phyloP scores from a whole-genome alignment of 2,888 invertebrate genomes.

The Lymantria monacha region DNA sequence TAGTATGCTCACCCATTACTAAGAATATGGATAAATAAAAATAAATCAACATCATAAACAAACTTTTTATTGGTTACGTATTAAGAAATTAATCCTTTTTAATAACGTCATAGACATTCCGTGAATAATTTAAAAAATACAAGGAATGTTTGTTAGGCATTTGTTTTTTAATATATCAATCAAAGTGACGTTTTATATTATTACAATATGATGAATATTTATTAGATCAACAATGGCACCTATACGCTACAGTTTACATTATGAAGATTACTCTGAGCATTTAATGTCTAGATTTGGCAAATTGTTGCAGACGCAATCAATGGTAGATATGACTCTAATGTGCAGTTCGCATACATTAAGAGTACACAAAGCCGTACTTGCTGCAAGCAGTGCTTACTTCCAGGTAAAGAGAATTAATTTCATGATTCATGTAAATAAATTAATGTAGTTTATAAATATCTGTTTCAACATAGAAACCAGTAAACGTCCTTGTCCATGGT shows the following conservation, averaged over 20 bases:
- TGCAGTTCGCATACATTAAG: conserved; percentile 88
- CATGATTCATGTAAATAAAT: neutral
- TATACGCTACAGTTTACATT: conserved; percentile 84
- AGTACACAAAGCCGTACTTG: conserved; percentile 88
- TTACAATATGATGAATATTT: conserved; percentile 9
- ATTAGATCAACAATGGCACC: conserved; percentile 63
- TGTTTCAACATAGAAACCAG: no score
- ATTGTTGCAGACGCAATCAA: conserved; percentile 86
- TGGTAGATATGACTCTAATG: conserved; percentile 89
- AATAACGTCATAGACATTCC: conserved; percentile 19
- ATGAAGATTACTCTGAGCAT: conserved; percentile 87
- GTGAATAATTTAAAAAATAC: conserved; percentile 21
- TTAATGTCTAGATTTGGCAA: conserved; percentile 86
- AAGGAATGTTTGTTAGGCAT: conserved; percentile 33
- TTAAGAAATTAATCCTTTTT: conserved; percentile 6
- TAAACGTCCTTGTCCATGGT: no score
- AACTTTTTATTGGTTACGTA: no score
- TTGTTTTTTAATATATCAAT: conserved; percentile 36
- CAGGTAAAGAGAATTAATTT: conserved; percentile 73
- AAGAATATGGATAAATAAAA: no score
- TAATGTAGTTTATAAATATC: neutral
- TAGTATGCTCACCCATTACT: no score
- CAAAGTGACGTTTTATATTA: conserved; percentile 21
- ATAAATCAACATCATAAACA: no score
- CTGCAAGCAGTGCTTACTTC: conserved; percentile 88